A percentile compares a stretch with the other conserved stretches of the same genome.
Evolutionary conservation across 1,140 invertebrate species (phyloP).

Genomic region (Proctacanthus coquilletti): DNA sequence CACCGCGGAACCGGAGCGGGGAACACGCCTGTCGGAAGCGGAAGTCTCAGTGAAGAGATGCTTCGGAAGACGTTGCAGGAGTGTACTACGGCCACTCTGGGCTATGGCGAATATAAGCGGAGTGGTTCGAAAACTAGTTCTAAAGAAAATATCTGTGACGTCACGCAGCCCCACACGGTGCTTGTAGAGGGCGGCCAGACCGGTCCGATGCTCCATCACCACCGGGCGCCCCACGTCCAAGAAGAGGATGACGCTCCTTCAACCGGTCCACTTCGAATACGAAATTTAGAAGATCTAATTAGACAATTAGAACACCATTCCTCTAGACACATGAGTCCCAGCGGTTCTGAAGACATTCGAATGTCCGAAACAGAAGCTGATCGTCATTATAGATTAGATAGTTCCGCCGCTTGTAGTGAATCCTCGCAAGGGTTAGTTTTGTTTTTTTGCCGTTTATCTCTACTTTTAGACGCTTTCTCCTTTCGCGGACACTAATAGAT

Average conservation of each 20-base stretch:
- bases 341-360: conserved; percentile 77
- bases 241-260: conserved; percentile 54
- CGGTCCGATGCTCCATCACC: conserved; percentile 20
- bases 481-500: conserved; percentile 2
- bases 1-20: conserved; percentile 44
- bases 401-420: conserved; percentile 57
- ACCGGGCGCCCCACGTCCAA: conserved; percentile 22
- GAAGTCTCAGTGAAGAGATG: conserved; percentile 42
- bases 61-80: conserved; percentile 49
- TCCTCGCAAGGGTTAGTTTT: conserved; percentile 50
- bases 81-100: conserved; percentile 32
- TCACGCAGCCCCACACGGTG: conserved; percentile 29
- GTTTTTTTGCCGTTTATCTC: neutral
- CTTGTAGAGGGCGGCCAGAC: conserved; percentile 21
- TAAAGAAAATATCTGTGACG: conserved; percentile 48
- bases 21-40: conserved; percentile 41
- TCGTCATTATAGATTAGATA: conserved; percentile 71
- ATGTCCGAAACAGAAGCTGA: conserved; percentile 85
- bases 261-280: conserved; percentile 62
- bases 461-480: neutral
- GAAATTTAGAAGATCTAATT: conserved; percentile 82
- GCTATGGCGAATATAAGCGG: conserved; percentile 45
- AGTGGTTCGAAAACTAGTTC: conserved; percentile 36
- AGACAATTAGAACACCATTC: conserved; percentile 79
- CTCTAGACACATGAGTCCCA: conserved; percentile 72